Base-by-base conservation (phyloP, 2,113 vertebrate species). In the Fulmarus glacialis region DNA sequence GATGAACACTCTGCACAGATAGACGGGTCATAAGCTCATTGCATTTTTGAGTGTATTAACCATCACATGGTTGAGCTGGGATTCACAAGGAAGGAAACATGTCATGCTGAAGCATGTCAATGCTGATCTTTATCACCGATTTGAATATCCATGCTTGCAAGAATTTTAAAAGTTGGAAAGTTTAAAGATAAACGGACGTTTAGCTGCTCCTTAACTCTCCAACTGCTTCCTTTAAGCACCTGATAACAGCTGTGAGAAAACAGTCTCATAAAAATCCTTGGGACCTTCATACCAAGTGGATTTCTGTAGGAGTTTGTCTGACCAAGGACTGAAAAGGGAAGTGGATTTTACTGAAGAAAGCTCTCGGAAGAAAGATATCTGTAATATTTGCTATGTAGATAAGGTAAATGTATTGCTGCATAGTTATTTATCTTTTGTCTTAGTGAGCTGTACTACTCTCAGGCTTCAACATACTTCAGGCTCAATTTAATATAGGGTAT, bases 21-120 rank as follows among this genome's bases (percentile, higher is more conserved):
- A 78, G 71, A 94, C 0, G 27, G 29, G n/a, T 96, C 70, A 56
- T 97, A 96, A 96, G 86, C 94, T 96, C 83, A 90, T 96, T 87
- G 82, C 79, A 81, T 95, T 96, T 93, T 82, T 97, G 48, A 87
- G 92, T 71, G 91, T 89, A 84, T 97, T 72, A 94, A 64, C 67
- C 45, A 92, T 97, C 96, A 94, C 89, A 70, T 92, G 95, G 84
- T 67, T 89, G 93, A 87, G 59, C 79, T 87, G 83, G 58, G 95
- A 96, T 94, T 90, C 43, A 0, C 40, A 95, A 63, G 77, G 72
- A 89, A 84, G 92, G 85, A 92, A 96, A 88, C 48, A 67, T 80
- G 74, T 71, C 59, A 60, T 79, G 60, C 82, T 87, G 91, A 94
- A 90, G 48, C 53, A 68, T 81, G 71, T 91, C 84, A 82, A 26